Base-by-base conservation (phyloP, 2,113 vertebrate genomes). In the Glareola pratincola region DNA sequence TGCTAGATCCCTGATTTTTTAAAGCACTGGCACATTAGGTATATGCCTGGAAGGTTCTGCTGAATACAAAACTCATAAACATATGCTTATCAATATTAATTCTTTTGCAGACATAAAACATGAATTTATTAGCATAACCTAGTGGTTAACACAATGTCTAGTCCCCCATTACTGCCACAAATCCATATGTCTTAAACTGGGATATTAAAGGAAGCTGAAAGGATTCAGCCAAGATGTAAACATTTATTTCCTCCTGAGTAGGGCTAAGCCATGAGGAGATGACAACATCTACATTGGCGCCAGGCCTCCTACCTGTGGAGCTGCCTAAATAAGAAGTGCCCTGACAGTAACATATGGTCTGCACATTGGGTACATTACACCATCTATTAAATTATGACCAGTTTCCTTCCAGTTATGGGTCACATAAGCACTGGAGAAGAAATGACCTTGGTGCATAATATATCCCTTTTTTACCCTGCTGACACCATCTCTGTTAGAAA, bases 51-150 rank as follows among this genome's bases (percentile, higher is more conserved):
- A 87, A 78, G 79, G 30, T 51, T 93, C 69, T 64, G 30, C 73
- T 76, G 86, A 87, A 84, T 45, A 36, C 4, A 14, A 67, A 95
- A 82, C 36, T 75, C 79, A 78, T 87, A 78, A 94, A 85, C 68
- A 93, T 89, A 95, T 57, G 80, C 79, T 91, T 95, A 94, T 95
- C 95, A 94, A 92, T 94, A 94, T 92, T 92, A 94, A 94, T 92
- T 81, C 63, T 91, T 91, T 36, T 87, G 73, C 88, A 96, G 82
- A 80, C 89, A 95, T 59, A 88, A 95, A 86, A 43, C 83, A 92
- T 64, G 60, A 69, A 94, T 89, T 84, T 75, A 89, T 91, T 92
- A 94, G 60, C 96, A 92, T 88, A 95, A 88, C 80, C 21, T 48
- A 84, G 57, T 50, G 64, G 20, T 88, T 83, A 92, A 72, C 88